Percentiles rank a stretch among this genome's conserved stretches.
Evolutionary conservation across 2,888 invertebrate genomes (phyloP).

Genomic region (Agonopterix heracliana): DNA sequence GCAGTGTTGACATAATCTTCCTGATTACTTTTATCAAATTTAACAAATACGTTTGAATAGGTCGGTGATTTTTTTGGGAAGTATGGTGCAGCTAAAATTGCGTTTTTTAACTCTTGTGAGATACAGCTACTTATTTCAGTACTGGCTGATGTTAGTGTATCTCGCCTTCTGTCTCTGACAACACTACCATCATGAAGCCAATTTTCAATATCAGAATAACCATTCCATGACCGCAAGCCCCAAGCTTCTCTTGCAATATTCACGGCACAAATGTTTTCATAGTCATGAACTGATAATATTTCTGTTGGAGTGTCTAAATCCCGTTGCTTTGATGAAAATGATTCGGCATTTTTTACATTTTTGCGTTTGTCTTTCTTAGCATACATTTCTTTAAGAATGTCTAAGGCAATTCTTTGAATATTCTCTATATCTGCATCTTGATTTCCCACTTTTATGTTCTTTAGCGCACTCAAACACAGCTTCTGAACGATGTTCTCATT

Average conservation of each 20-base stretch:
- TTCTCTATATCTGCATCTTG: constrained; percentile 74
- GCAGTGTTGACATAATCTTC: constrained; percentile 74
- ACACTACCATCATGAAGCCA: constrained; percentile 79
- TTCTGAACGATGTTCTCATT: constrained; percentile 75
- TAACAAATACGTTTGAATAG: constrained; percentile 66
- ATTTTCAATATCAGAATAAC: constrained; percentile 79
- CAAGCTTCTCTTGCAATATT: constrained; percentile 80
- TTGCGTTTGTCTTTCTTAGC: constrained; percentile 66
- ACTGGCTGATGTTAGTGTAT: constrained; percentile 75
- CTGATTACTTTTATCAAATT: constrained; percentile 56
- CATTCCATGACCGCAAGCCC: constrained; percentile 80
- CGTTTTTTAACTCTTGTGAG: constrained; percentile 63
- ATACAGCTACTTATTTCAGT: constrained; percentile 73
- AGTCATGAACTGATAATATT: constrained; percentile 78
- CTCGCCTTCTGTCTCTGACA: constrained; percentile 74
- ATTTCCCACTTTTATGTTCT: constrained; percentile 73
- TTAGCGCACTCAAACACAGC: constrained; percentile 67
- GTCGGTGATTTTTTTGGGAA: constrained; percentile 63
- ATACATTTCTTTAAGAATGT: constrained; percentile 72
- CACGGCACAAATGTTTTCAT: constrained; percentile 80
- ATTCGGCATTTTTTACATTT: constrained; percentile 41
- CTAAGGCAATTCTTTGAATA: constrained; percentile 71
- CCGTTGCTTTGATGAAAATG: constrained; percentile 55
- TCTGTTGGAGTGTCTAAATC: constrained; percentile 74
- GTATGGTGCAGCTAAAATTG: constrained; percentile 59